Evolutionary conservation across 2,113 vertebrate genomes (phyloP).

Genomic region (Fregetta grallaria): DNA sequence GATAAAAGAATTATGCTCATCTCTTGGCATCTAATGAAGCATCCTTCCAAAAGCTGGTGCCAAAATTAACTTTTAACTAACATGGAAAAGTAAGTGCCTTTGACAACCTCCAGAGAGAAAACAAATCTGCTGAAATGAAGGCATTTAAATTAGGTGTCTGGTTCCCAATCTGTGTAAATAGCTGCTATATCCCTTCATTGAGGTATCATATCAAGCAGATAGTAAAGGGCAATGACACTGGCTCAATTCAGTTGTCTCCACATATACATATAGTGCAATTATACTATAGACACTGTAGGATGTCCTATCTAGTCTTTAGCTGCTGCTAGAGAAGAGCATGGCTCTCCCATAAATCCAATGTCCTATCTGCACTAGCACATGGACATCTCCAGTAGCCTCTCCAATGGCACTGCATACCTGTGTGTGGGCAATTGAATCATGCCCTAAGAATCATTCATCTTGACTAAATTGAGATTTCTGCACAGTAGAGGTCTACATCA

Average conservation of each 20-base stretch:
- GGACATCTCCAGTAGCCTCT: neutral
- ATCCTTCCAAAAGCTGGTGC: neutral
- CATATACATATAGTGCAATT: neutral
- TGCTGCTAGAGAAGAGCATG: neutral
- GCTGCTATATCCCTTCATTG: neutral
- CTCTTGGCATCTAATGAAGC: neutral
- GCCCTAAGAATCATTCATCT: neutral
- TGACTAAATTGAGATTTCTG: neutral
- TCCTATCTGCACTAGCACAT: neutral
- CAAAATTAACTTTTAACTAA: neutral
- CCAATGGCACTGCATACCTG: accelerated
- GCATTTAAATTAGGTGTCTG: neutral
- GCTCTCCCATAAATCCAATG: neutral
- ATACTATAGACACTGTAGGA: neutral
- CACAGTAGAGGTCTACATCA: neutral
- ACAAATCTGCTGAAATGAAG: neutral
- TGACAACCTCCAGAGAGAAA: neutral
- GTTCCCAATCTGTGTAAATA: neutral
- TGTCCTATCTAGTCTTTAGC: neutral
- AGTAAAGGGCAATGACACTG: neutral
- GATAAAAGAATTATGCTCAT: neutral
- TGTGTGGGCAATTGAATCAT: neutral
- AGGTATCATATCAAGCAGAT: neutral
- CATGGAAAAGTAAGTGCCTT: neutral
- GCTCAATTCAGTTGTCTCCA: neutral